Evolutionary conservation across 2,797 vertebrate species (phyloP).

Genomic region (Paratrypauchen microcephalus): DNA sequence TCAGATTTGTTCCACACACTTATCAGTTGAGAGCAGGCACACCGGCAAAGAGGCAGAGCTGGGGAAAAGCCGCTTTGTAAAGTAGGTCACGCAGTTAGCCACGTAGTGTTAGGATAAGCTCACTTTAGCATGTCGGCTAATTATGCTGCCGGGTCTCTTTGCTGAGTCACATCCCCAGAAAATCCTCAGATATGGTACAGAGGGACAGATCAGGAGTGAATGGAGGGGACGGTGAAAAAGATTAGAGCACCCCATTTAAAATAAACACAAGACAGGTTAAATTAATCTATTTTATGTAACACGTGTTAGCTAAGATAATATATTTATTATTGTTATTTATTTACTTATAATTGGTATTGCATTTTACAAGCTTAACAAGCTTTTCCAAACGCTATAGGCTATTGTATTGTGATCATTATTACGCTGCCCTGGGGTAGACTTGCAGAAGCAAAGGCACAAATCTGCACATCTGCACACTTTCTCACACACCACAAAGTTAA

Average conservation of each 20-base stretch:
- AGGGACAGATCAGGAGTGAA: constrained; percentile 15
- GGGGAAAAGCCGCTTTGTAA: constrained; percentile 77
- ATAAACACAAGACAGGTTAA: neutral
- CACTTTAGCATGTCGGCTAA: constrained; percentile 70
- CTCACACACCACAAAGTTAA: too few relatives aligned
- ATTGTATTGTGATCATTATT: too few relatives aligned
- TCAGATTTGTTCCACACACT: constrained; percentile 56
- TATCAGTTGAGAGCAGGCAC: constrained; percentile 73
- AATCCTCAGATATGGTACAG: constrained; percentile 40
- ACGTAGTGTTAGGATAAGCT: constrained; percentile 63
- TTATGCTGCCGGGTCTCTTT: constrained; percentile 58
- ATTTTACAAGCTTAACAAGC: too few relatives aligned
- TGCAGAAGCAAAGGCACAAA: too few relatives aligned
- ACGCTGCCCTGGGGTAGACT: too few relatives aligned
- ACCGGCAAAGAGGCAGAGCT: constrained; percentile 61
- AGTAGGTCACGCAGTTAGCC: constrained; percentile 79
- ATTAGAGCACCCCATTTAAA: constrained; percentile 4
- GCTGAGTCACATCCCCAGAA: constrained; percentile 70
- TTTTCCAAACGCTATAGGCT: too few relatives aligned
- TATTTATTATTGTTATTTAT: too few relatives aligned
- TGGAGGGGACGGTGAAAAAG: constrained; percentile 10
- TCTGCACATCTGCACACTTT: too few relatives aligned
- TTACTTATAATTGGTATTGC: too few relatives aligned
- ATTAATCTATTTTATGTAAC: neutral
- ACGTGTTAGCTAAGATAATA: too few relatives aligned